Conservation (phyloP, 2,888 invertebrate species). For the Cheilosia variabilis region DNA sequence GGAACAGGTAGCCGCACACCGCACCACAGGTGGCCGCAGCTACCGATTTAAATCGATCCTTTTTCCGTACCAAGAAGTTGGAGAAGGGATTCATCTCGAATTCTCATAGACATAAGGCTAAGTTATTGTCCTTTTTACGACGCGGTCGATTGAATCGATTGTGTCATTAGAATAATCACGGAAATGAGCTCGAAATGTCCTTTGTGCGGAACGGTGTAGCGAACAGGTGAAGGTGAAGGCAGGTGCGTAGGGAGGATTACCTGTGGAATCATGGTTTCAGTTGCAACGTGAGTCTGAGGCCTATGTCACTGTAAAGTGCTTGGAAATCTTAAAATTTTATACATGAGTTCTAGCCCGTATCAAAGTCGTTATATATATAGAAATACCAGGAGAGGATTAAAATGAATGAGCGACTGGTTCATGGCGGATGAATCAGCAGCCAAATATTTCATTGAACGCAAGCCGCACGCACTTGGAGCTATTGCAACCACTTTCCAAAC, state of each 20-base stretch:
- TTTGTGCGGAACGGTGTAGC: neutral
- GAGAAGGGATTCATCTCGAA: constrained; percentile 6
- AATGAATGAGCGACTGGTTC: too few species aligned
- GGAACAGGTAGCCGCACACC: constrained; percentile 38
- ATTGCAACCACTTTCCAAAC: too few species aligned
- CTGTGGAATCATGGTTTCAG: too few species aligned
- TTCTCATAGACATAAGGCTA: constrained; percentile 10
- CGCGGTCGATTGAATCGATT: constrained; percentile 28
- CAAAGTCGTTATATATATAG: too few species aligned
- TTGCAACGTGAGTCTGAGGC: too few species aligned
- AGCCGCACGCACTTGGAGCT: too few species aligned
- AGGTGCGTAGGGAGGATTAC: neutral
- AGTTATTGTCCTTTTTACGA: constrained; percentile 31
- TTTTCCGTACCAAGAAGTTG: neutral
- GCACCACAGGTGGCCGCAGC: constrained; percentile 64
- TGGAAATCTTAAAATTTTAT: too few species aligned
- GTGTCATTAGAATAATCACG: constrained; percentile 25
- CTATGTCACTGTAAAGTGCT: too few species aligned
- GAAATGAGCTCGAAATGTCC: constrained; percentile 7
- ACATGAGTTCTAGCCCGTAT: too few species aligned
- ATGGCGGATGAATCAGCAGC: too few species aligned
- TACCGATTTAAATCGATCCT: constrained; percentile 53
- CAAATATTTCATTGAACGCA: too few species aligned
- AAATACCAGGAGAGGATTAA: too few species aligned
- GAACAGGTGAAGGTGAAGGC: neutral